Conservation (phyloP, 2,113 vertebrate genomes). For the Callipepla californica region DNA sequence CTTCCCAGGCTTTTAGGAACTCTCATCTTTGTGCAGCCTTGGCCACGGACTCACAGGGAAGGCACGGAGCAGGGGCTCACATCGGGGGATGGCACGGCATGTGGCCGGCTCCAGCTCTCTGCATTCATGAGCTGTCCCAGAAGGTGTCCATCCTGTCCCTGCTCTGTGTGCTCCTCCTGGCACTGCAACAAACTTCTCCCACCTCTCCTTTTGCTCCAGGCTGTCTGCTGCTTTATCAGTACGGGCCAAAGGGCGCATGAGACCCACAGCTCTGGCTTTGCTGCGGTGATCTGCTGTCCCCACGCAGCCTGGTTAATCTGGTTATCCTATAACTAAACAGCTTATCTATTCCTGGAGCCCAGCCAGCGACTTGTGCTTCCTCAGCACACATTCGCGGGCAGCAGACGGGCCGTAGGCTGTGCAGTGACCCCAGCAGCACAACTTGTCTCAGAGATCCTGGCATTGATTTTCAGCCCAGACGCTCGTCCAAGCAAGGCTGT, state of each 20-base stretch:
- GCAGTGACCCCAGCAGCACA: constrained; percentile 42
- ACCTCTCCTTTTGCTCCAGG: background rate
- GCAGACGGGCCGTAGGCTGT: background rate
- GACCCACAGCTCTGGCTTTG: background rate
- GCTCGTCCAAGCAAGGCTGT: background rate
- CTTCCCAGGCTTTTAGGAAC: background rate
- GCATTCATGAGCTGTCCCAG: background rate
- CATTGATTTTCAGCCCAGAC: constrained; percentile 6
- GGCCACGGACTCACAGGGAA: background rate
- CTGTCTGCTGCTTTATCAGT: background rate
- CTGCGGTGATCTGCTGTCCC: background rate
- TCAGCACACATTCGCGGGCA: constrained; percentile 35
- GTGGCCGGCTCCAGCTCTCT: background rate
- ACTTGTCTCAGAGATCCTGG: background rate
- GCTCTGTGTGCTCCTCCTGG: background rate
- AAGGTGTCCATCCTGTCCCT: accelerated
- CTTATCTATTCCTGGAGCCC: constrained; percentile 41
- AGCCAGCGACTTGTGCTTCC: constrained; percentile 48
- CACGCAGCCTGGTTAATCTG: constrained; percentile 47
- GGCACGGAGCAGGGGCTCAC: background rate
- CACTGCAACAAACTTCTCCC: background rate
- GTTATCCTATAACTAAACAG: constrained; percentile 60
- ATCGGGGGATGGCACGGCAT: background rate
- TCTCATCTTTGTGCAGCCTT: background rate
- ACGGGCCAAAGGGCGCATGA: background rate